A percentile compares a stretch with the other conserved stretches of the same genome.
Conservation (phyloP, 2,113 vertebrate genomes). For the Oceanodroma tethys region DNA sequence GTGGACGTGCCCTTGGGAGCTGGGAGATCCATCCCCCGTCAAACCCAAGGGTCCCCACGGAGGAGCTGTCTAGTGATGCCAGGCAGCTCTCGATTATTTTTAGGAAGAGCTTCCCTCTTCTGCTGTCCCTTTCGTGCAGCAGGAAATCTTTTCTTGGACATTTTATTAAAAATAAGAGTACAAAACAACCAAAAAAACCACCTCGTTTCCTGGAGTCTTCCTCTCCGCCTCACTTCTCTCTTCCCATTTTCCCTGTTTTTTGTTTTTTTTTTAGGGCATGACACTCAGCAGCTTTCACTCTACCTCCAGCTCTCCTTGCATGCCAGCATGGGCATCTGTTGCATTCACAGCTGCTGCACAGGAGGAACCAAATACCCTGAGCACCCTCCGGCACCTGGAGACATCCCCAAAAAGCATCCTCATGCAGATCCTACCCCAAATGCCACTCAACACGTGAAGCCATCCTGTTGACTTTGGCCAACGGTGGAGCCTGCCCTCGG, state of each 20-base stretch:
- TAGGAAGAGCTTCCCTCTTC: conserved; percentile 48
- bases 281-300: not conserved
- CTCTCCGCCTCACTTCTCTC: not conserved
- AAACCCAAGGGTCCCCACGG: not conserved
- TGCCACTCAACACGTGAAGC: not conserved
- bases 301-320: not conserved
- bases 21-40: not conserved
- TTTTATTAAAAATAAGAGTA: not conserved
- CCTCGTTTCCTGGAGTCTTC: conserved; percentile 39
- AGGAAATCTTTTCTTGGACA: conserved; percentile 46
- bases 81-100: conserved; percentile 31
- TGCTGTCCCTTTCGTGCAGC: not conserved
- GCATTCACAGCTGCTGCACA: not conserved
- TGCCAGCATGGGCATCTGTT: fast-evolving
- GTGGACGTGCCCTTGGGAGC: not conserved
- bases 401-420: not conserved
- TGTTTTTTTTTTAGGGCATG: not conserved
- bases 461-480: not conserved
- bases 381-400: not conserved
- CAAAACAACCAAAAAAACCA: not conserved
- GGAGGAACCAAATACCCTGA: not conserved
- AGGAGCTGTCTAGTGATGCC: not conserved
- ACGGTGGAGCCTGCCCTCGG: not conserved
- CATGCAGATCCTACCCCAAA: not conserved
- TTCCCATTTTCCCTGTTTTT: not conserved